Evolutionary conservation across 2,888 invertebrate genomes (phyloP), one percentile per base, ranked within the genome.

Genomic region (Rhorus exstirpatorius): DNA sequence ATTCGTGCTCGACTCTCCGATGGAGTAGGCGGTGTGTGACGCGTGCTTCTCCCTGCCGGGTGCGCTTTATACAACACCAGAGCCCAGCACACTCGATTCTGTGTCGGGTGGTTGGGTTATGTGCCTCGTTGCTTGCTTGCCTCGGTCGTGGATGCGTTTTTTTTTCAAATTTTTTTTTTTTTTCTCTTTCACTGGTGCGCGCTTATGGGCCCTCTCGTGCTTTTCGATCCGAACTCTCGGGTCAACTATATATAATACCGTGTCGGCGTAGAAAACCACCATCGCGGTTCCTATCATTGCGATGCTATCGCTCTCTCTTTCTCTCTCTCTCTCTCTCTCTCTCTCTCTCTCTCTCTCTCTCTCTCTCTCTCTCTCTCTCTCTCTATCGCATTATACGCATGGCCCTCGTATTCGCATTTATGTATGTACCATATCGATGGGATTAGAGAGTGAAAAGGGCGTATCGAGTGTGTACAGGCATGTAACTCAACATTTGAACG

Each of bases 191-290:
- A 35, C 65, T 49, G 63, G 38, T 67, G 65, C 31, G 63, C 82
- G 79, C 68, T 79, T 68, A 53, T 67, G 41, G 74, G 74, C 71
- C 78, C 61, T 79, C 77, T 81, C 79, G 74, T 72, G 72, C 84
- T 86, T 84, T 84, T 83, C 81, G 74, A 86, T 84, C 83, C 82
- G 84, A 84, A 85, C 85, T 77, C 71, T 65, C 53, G 80, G 78
- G 72, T 83, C 81, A 81, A 58, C 83, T 83, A n/a, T n/a, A n/a
- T n/a, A n/a, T n/a, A n/a, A n/a, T n/a, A 80, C 81, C 81, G 83
- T 76, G 83, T 83, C 83, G 79, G 76, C 75, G 81, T 75, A 60
- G 74, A 80, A 63, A 71, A 81, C 78, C 61, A 65, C 76, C 78
- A 74, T 85, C 82, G 81, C 70, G 77, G 63, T 82, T 80, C 75